phyloP scores from a whole-genome alignment of 2,888 invertebrate species.

The Lampropteryx suffumata region DNA sequence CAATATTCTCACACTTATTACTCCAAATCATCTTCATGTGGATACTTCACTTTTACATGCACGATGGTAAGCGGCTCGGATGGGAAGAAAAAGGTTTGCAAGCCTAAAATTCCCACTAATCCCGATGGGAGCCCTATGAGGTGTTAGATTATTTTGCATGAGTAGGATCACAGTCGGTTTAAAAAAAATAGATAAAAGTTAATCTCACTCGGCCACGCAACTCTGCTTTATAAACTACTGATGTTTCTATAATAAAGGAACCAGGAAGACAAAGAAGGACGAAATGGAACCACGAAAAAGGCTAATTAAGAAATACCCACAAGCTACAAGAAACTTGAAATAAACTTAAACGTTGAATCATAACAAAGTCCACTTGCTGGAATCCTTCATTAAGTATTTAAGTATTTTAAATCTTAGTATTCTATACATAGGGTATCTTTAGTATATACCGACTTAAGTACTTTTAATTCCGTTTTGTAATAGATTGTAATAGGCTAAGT shows the following conservation, averaged over 20 bases:
- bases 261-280: too few species aligned
- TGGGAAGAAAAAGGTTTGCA: conserved; percentile 91
- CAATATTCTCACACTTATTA: conserved; percentile 91
- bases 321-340: too few species aligned
- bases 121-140: conserved; percentile 88
- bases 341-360: too few species aligned
- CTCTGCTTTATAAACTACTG: too few species aligned
- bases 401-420: conserved; percentile 23
- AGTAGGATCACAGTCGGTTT: conserved; percentile 1
- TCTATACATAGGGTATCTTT: background rate
- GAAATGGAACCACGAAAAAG: too few species aligned
- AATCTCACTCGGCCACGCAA: too few species aligned
- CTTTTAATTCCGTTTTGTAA: too few species aligned
- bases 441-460: too few species aligned
- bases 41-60: conserved; percentile 93
- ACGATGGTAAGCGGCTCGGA: conserved; percentile 90
- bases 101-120: conserved; percentile 90
- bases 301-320: too few species aligned
- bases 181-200: too few species aligned
- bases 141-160: conserved; percentile 55
- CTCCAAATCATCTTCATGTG: conserved; percentile 93
- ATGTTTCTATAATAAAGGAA: too few species aligned
- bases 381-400: conserved; percentile 7
- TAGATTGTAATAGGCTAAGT: too few species aligned
- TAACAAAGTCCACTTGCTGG: background rate